Evolutionary conservation across 1,140 invertebrate species (phyloP).

Genomic region (Lepidostoma basale): DNA sequence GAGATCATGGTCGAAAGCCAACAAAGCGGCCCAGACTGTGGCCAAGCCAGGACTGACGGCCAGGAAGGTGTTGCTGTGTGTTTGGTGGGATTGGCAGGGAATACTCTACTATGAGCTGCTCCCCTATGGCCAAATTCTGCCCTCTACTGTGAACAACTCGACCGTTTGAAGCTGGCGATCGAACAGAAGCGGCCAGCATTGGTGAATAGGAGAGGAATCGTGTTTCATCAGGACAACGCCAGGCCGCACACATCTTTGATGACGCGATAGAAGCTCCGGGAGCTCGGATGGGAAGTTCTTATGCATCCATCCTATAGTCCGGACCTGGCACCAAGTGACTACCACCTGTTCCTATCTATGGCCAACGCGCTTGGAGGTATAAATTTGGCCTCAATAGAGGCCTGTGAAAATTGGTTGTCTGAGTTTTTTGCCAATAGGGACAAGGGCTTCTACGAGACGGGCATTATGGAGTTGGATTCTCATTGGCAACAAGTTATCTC

Average conservation of each 20-base stretch:
- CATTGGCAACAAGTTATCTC: no score
- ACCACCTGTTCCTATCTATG: constrained; percentile 5
- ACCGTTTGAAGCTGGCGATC: constrained; percentile 1
- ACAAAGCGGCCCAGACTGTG: constrained; percentile 7
- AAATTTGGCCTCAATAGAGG: not conserved
- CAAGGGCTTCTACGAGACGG: not conserved
- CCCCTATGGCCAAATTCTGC: no score
- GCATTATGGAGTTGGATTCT: not conserved
- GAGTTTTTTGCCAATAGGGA: not conserved
- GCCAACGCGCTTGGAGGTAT: not conserved
- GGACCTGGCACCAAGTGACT: constrained; percentile 4
- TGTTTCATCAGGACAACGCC: constrained; percentile 2
- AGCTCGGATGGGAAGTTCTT: constrained; percentile 5
- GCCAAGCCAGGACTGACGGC: constrained; percentile 4
- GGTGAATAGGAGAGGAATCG: constrained; percentile 8
- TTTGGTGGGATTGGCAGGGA: constrained; percentile 6
- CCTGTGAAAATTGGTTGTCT: not conserved
- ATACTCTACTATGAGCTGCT: constrained; percentile 10
- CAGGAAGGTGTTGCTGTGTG: constrained; percentile 10
- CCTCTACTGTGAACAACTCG: constrained; percentile 10
- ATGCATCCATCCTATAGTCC: constrained; percentile 6
- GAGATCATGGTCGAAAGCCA: constrained; percentile 4
- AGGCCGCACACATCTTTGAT: constrained; percentile 13
- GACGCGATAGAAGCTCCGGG: not conserved
- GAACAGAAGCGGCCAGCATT: constrained; percentile 12